A percentile compares a stretch with the other conserved stretches of the same genome.
Evolutionary conservation across 2,888 invertebrate genomes (phyloP).

Genomic region (Cheilosia vulpina): DNA sequence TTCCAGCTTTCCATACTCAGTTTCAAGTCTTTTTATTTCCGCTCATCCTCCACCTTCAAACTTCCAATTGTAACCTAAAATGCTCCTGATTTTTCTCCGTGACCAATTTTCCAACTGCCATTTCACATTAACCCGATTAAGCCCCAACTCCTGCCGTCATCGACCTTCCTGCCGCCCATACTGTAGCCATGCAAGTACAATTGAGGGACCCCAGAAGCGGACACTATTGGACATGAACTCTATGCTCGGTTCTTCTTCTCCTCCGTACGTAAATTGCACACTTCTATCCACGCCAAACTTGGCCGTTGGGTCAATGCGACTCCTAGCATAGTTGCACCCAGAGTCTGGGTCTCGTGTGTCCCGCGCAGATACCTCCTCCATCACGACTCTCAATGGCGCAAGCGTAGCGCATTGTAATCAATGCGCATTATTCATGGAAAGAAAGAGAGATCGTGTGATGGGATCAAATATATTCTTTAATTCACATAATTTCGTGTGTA

Average conservation of each 20-base stretch:
- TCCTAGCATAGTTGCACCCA: conserved; percentile 49
- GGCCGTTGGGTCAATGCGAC: conserved; percentile 63
- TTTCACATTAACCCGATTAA: no score
- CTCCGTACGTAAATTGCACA: conserved; percentile 18
- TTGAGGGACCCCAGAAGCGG: conserved; percentile 63
- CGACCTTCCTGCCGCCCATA: not conserved
- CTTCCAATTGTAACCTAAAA: no score
- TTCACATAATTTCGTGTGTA: conserved; percentile 72
- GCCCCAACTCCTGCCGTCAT: no score
- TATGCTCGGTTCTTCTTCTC: conserved; percentile 37
- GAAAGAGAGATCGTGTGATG: conserved; percentile 72
- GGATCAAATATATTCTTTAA: conserved; percentile 74
- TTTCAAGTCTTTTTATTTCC: no score
- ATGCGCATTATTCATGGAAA: conserved; percentile 75
- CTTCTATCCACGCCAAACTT: conserved; percentile 29
- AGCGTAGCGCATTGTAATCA: conserved; percentile 74
- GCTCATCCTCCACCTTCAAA: no score
- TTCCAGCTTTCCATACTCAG: no score
- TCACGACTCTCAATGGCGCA: conserved; percentile 55
- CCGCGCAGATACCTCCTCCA: conserved; percentile 6
- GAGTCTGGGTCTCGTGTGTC: conserved; percentile 17
- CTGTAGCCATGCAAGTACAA: conserved; percentile 6
- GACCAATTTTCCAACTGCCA: no score
- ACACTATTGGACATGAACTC: conserved; percentile 73
- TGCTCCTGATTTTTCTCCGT: no score